Base-by-base conservation (phyloP, 2,113 vertebrate species). In the Leucosticte australis region DNA sequence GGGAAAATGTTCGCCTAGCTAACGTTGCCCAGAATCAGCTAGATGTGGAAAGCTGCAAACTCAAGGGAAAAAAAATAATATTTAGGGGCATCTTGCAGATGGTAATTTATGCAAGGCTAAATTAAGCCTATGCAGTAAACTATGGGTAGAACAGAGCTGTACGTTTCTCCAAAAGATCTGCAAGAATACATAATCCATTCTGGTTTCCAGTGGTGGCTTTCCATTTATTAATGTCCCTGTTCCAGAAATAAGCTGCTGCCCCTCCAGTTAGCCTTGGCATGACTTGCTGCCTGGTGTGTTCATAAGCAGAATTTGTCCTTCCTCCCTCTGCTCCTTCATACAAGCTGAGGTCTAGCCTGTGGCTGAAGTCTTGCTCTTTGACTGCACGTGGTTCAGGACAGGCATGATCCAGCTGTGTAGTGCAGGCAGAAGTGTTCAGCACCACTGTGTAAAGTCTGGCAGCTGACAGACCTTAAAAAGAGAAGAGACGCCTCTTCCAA, bases 21-120 rank as follows among this genome's bases (percentile, higher is more conserved):
- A 39, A 27, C 19, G 2, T 59, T 92, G 63, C 33, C 33, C 60
- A 55, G 42, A 90, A 76, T 50, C 53, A 84, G 42, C 74, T 75
- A 42, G 41, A 79, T 76, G 74, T 84, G 46, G 81, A 85, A 91
- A 92, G 37, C 78, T 92, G 42, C 33, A 77, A 89, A 76, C 49
- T 63, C 24, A 26, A 49, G 15, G 33, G 50, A 5, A 46, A n/a
- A 64, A 76, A 71, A 53, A 16, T 23, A 46, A 46, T 56, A 49
- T 79, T 85, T 65, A 80, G 85, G 65, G 53, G 21, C 37, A 53
- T 94, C 11, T 88, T 92, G 50, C 63, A 87, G 84, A 90, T 87
- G 79, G 71, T 67, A 62, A 75, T 89, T 95, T 82, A 65, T 91
- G 37, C 44, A 87, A 76, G 50, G 59, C 81, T 92, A 90, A 91